phyloP scores from a whole-genome alignment of 2,797 vertebrate genomes.

The Myripristis murdjan region DNA sequence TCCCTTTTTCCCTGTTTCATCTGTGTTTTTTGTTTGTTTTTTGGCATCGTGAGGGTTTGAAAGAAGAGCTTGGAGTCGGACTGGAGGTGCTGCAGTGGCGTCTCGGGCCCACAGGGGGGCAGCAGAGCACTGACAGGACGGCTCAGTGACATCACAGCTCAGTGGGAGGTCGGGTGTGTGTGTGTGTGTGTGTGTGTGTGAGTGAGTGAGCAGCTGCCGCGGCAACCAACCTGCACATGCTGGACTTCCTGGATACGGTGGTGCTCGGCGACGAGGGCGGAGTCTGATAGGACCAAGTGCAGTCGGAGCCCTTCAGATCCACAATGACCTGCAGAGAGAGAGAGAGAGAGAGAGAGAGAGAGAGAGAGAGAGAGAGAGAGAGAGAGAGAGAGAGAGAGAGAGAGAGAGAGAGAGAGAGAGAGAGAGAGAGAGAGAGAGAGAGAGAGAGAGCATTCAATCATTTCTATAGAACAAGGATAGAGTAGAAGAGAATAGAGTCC shows the following conservation, averaged over 20 bases:
- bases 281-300: conserved; percentile 95
- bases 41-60: too few species aligned
- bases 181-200: conserved; percentile 34
- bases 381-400: conserved; percentile 1
- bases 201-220: not conserved
- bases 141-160: too few species aligned
- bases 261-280: conserved; percentile 96
- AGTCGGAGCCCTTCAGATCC: conserved; percentile 96
- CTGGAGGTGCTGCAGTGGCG: too few species aligned
- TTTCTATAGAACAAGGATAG: too few species aligned
- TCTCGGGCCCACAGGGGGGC: too few species aligned
- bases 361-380: not conserved
- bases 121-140: too few species aligned
- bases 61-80: too few species aligned
- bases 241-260: conserved; percentile 96
- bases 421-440: not conserved
- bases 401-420: not conserved
- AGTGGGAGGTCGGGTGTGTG: conserved; percentile 32
- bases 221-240: conserved; percentile 94
- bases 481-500: too few species aligned
- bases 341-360: conserved; percentile 8
- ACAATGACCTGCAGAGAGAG: conserved; percentile 88
- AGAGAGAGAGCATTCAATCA: too few species aligned
- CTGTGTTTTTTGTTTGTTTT: too few species aligned
- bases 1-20: too few species aligned